Base-by-base conservation (phyloP, 2,113 vertebrate species). In the Hepsetus odoe region DNA sequence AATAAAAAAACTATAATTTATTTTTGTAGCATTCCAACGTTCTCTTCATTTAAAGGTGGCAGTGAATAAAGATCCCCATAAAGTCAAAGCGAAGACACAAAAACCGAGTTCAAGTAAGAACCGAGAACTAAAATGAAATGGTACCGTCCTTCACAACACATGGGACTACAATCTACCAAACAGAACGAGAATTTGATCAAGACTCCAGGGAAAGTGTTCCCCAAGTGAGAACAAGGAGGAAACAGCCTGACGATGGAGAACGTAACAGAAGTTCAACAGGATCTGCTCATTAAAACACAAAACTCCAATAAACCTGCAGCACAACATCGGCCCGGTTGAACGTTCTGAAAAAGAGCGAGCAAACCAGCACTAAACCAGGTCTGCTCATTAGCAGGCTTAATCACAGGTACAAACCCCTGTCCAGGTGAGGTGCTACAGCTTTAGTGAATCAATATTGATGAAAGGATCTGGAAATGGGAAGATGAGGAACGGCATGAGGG, bases 1-100 rank as follows among this genome's bases (percentile, higher is more conserved):
- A 95, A 95, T 94, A 97, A 96, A 91, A 98, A 96, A 97, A 97
- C 95, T 97, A 96, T 95, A 90, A 93, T 98, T 98, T 97, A 97
- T 95, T 97, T 95, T 97, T 92, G 92, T 94, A 93, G 91, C 94
- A 91, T 95, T 97, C 95, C 90, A 95, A 91, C 91, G 93, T 93
- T 94, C 89, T 95, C 90, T 96, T 49, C 5, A 2, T 49, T 91
- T 92, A 92, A 95, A 93, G 88, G 93, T 95, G 95, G 95, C 95
- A 98, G 94, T 95, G 94, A 95, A 90, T 87, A 91, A 94, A 94
- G 91, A 93, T 92, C 92, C 94, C 92, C 93, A 94, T 91, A 62
- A 83, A 74, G 72, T 46, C 9, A 73, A 90, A 91, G 85, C 88
- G 89, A 90, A 92, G 94, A 93, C 93, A 88, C 38, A 90, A 89